Base-by-base conservation (phyloP, 2,888 invertebrate genomes). In the Sphinx pinastri region DNA sequence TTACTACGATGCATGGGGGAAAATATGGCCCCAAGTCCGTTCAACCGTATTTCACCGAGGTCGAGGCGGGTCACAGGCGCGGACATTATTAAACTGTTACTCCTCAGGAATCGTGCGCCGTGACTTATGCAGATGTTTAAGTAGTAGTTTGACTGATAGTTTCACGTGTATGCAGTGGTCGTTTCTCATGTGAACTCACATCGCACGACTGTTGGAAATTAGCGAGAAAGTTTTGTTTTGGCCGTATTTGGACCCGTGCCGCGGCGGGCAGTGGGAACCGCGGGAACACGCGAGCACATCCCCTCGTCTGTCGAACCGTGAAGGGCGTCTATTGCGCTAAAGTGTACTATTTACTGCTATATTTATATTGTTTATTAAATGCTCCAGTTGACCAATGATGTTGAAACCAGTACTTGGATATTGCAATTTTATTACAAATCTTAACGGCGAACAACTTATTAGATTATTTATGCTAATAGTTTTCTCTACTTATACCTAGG, bases 41-140 rank as follows among this genome's bases (percentile, higher is more conserved):
- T 88, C 90, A 88, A 89, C 91, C 89, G 93, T 93, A 93, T 93
- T 93, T 93, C 93, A 92, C 89, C 75, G 85, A 84, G 92, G 92
- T 91, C 90, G 84, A 77, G 75, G 79, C 77, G 85, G 93, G 92
- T 91, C 92, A 85, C 83, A 83, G 79, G 83, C 82, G 89, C 92
- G 93, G 93, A 93, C 93, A 91, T 93, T 93, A 93, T 93, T 93
- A 94, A 93, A 93, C 93, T 92, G 93, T 92, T 92, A 91, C 89
- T 87, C 82, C 78, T 87, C 84, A 85, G 81, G 87, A 89, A 85
- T 91, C 92, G 91, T 90, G 90, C 89, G 85, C 88, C 93, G 93
- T 94, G 93, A 93, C 92, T 93, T 93, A 93, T 93, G 93, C 89
- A 91, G 91, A 93, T 92, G 89, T 91, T 92, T 91, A 91, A 93